Evolutionary conservation across 2,113 vertebrate genomes (phyloP).

Genomic region (Oceanodroma tethys): DNA sequence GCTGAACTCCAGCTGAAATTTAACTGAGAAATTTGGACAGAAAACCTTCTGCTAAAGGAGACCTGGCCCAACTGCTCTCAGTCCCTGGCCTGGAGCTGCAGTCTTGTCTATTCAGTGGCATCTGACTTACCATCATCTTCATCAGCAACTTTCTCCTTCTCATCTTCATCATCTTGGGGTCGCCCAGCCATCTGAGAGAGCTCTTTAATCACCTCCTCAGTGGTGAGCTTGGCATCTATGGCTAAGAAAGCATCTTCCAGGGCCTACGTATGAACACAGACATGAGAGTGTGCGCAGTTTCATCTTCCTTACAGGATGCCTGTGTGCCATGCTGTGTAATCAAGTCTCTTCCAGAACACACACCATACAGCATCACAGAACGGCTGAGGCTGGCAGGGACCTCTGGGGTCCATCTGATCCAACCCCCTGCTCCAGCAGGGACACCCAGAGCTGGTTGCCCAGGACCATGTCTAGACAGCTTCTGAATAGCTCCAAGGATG

Average conservation of each 20-base stretch:
- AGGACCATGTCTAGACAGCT: background rate
- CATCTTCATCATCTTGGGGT: conserved; percentile 83
- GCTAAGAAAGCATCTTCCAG: conserved; percentile 95
- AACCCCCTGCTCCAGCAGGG: background rate
- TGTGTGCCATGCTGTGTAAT: background rate
- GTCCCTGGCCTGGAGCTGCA: background rate
- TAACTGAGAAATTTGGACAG: background rate
- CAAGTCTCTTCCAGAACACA: background rate
- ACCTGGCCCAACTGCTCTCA: background rate
- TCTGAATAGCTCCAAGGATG: background rate
- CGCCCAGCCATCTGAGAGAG: conserved; percentile 91
- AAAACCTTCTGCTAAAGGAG: background rate
- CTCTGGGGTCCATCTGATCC: background rate
- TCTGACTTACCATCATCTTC: conserved; percentile 91
- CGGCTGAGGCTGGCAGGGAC: background rate
- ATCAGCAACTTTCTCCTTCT: conserved; percentile 90
- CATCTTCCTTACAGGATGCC: background rate
- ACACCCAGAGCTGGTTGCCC: background rate
- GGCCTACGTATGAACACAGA: conserved; percentile 74
- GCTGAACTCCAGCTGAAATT: background rate
- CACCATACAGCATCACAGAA: background rate
- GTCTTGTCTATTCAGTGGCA: background rate
- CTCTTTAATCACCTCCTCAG: conserved; percentile 94
- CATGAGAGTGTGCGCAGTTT: background rate
- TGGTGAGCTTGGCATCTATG: conserved; percentile 91